These are phyloP conservation scores for Campylomormyrus tamandua DNA, from an alignment of 2,113 vertebrate genomes.

Conservation along the genomic window DNA sequence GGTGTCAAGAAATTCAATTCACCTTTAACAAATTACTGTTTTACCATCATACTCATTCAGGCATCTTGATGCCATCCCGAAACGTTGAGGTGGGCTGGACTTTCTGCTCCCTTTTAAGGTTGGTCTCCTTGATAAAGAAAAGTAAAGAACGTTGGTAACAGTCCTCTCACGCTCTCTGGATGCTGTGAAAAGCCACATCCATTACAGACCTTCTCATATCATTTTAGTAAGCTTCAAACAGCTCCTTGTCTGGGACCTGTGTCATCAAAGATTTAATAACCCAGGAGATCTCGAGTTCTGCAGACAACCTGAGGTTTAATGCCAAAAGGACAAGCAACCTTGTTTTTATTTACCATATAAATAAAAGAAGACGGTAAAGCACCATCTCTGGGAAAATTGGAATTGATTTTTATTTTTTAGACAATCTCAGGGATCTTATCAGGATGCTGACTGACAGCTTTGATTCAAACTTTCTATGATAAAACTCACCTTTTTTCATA, in stretches of 20 bases:
- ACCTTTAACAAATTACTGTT: constrained; percentile 43
- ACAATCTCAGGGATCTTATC: not conserved
- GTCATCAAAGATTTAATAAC: constrained; percentile 10
- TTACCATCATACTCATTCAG: constrained; percentile 31
- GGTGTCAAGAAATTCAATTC: constrained; percentile 53
- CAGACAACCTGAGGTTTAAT: constrained; percentile 5
- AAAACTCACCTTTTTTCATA: not conserved
- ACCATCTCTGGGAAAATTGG: not conserved
- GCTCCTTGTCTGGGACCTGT: not conserved
- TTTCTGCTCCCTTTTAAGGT: not conserved
- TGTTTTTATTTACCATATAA: constrained; percentile 15
- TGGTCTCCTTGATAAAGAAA: not conserved
- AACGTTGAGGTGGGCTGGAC: not conserved
- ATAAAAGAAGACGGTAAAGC: not conserved
- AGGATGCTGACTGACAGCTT: not conserved
- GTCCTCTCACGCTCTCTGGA: not conserved
- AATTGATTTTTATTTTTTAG: constrained; percentile 5
- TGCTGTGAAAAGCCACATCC: not conserved
- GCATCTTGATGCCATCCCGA: constrained; percentile 4
- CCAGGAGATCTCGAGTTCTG: not conserved
- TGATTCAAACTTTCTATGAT: not conserved
- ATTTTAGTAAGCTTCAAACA: constrained; percentile 4
- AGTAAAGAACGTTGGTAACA: constrained; percentile 1
- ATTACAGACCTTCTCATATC: constrained; percentile 3
- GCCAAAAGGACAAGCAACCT: not conserved